Conservation (phyloP, 2,113 vertebrate genomes). For the Puma concolor region DNA sequence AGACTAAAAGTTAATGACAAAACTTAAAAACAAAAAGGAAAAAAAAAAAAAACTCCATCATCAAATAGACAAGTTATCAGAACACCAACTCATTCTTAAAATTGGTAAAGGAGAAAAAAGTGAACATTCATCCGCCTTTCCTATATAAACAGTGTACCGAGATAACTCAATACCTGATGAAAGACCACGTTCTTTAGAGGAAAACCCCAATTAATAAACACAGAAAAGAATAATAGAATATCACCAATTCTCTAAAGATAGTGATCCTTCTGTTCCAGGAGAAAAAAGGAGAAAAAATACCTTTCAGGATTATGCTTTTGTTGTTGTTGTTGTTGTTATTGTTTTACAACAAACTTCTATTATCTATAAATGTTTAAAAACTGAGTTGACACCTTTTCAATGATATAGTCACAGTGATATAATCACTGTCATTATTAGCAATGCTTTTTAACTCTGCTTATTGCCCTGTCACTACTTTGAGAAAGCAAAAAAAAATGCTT, state of each 20-base stretch:
- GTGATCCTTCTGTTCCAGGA: neutral
- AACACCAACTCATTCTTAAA: neutral
- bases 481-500: neutral
- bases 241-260: neutral
- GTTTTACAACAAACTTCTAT: neutral
- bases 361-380: neutral
- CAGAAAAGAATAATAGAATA: neutral
- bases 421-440: slow-evolving; percentile 20
- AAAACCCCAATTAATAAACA: neutral
- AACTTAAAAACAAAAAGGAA: neutral
- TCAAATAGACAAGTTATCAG: neutral
- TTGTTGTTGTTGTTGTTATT: neutral
- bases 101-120: neutral
- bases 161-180: neutral
- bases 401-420: neutral
- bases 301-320: neutral
- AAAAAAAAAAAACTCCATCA: neutral
- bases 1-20: neutral
- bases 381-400: neutral
- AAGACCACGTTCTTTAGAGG: neutral
- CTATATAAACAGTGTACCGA: neutral
- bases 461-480: neutral
- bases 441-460: neutral
- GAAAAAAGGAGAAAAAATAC: neutral
- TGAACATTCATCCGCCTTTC: neutral